phyloP scores from a whole-genome alignment of 2,113 vertebrate genomes.

The Glaucomys volans region DNA sequence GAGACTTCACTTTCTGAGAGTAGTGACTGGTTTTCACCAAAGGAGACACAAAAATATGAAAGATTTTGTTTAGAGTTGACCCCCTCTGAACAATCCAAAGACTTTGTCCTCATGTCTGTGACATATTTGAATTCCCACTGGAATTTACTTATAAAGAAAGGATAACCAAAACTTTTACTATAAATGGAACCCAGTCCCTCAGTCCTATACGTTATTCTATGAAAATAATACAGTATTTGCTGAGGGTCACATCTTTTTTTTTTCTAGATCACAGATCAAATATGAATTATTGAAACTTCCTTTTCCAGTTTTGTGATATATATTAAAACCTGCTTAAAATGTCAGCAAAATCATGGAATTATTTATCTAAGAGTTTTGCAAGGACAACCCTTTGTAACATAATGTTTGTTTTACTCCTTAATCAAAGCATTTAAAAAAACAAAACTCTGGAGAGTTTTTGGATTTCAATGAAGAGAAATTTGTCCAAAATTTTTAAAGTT shows the following conservation, averaged over 20 bases:
- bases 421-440: conserved; percentile 23
- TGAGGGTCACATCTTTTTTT: not conserved
- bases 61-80: conserved; percentile 1
- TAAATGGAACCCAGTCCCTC: not conserved
- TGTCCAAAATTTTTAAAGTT: not conserved
- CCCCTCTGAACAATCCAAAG: not conserved
- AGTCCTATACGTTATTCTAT: not conserved
- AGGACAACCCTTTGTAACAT: not conserved
- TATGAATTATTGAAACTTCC: not conserved
- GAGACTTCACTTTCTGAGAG: conserved; percentile 30
- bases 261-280: conserved; percentile 23
- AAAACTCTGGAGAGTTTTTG: not conserved
- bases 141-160: conserved; percentile 20
- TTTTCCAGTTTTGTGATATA: conserved; percentile 2
- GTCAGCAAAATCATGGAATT: conserved; percentile 29
- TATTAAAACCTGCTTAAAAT: conserved; percentile 54
- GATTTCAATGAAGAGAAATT: not conserved
- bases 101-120: not conserved
- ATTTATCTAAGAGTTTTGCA: conserved; percentile 22
- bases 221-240: not conserved
- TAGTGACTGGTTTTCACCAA: not conserved
- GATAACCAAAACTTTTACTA: not conserved
- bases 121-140: not conserved
- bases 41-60: not conserved
- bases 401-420: conserved; percentile 25